Conservation (phyloP, 2,888 invertebrate species). For the Drosophila paranaensis region DNA sequence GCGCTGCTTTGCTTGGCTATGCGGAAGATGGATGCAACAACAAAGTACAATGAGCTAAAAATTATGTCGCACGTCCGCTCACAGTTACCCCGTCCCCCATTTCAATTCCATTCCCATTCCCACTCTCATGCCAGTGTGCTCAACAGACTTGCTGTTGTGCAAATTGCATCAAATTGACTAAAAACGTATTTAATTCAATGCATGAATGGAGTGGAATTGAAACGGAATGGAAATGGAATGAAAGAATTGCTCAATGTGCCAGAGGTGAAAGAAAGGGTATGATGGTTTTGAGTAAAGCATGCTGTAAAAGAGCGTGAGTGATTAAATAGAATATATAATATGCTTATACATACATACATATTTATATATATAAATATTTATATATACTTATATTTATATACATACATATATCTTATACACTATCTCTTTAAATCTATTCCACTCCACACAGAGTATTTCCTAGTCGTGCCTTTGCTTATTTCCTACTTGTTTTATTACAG, state of each 20-base stretch:
- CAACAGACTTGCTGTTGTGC: slow-evolving; percentile 25
- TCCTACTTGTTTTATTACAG: slow-evolving; percentile 6
- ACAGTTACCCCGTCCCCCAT: neutral
- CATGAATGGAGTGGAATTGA: slow-evolving; percentile 60
- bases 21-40: slow-evolving; percentile 53
- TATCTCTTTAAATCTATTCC: neutral
- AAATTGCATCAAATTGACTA: slow-evolving; percentile 71
- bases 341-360: too few species aligned
- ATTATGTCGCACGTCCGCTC: slow-evolving; percentile 51
- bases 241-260: slow-evolving; percentile 15
- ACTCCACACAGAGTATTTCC: neutral
- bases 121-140: neutral
- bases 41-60: slow-evolving; percentile 24
- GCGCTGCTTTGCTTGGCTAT: slow-evolving; percentile 36
- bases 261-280: neutral
- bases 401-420: neutral
- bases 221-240: slow-evolving; percentile 39
- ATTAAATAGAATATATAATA: neutral
- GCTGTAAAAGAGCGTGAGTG: neutral
- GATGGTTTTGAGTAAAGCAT: neutral
- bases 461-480: neutral
- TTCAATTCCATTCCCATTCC: neutral
- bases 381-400: neutral
- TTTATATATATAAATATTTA: neutral
- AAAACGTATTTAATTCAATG: slow-evolving; percentile 62